Conservation (phyloP, 2,797 vertebrate genomes). For the Rhabdophis nuchalis region DNA sequence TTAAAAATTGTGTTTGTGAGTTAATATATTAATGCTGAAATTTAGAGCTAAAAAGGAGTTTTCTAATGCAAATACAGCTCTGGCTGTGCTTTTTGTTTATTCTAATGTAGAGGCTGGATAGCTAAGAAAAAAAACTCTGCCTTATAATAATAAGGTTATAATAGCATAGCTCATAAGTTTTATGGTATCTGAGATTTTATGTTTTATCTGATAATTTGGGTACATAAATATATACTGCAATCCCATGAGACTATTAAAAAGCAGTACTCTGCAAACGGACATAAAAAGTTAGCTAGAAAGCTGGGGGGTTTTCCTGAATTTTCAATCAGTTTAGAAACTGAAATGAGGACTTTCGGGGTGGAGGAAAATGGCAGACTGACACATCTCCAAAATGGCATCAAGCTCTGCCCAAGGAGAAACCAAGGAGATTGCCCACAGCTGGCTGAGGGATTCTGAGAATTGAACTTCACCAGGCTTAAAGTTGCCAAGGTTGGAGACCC, state of each 20-base stretch:
- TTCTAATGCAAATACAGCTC: neutral
- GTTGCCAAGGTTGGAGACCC: no score
- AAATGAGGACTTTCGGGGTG: neutral
- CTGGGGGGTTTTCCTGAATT: no score
- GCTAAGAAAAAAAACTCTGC: neutral
- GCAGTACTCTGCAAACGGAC: neutral
- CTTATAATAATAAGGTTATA: neutral
- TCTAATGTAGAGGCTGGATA: neutral
- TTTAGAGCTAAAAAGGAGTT: neutral
- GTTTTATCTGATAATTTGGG: neutral
- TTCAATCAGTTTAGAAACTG: neutral
- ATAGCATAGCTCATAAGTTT: neutral
- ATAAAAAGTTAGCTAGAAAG: neutral
- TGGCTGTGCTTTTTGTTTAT: neutral
- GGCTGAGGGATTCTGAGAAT: no score
- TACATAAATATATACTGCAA: neutral
- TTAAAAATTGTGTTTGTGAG: neutral
- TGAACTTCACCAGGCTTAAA: no score
- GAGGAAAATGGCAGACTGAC: neutral
- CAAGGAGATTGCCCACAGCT: neutral
- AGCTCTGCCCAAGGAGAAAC: neutral
- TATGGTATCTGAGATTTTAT: neutral
- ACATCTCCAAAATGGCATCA: neutral
- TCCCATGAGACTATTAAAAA: neutral
- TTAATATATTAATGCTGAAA: neutral